Evolutionary conservation across 2,113 vertebrate species (phyloP), one percentile per base, ranked within the genome.

Genomic region (Geococcyx californianus): DNA sequence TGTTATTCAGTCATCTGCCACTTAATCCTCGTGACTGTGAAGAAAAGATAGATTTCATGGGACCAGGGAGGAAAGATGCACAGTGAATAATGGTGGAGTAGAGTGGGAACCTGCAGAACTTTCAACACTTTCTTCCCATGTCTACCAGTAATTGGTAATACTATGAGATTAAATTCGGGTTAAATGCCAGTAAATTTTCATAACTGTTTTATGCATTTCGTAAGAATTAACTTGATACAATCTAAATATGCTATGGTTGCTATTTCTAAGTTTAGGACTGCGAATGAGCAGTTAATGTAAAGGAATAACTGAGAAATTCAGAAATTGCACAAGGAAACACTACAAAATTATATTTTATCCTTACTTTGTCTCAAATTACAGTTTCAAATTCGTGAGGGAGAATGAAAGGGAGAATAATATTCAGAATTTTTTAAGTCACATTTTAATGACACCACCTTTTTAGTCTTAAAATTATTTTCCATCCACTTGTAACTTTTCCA

Each of bases 371-470:
- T 81, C 40, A 60, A 79, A 87, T 40, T 40, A 68, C 4, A 20
- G 3, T n/a, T 90, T 82, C 38, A 75, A 66, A 42, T 24, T n/a
- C 13, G 38, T 67, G 36, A 26, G n/a, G n/a, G 7, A 73, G n/a
- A 80, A 77, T 45, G 12, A 66, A n/a, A 52, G 15, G n/a, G 8
- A 40, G 6, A 74, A 68, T 23, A 88, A 47, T 9, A 52, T 31
- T 52, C 4, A 28, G 33, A 62, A 78, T 69, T 1, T 44, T 85
- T 87, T 83, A 69, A 73, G 2, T 5, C 13, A 24, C 7, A 1
- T 2, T 80, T 51, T 45, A 79, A 4, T 2, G 3, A 11, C 4
- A 63, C 47, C 11, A 1, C 0, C 3, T 47, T n/a, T 38, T 66
- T 3, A 58, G 25, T n/a, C 8, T n/a, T 80, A 63, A 44, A 40